Conservation (phyloP, 2,797 vertebrate species). For the Acrocephalus scirpaceus region DNA sequence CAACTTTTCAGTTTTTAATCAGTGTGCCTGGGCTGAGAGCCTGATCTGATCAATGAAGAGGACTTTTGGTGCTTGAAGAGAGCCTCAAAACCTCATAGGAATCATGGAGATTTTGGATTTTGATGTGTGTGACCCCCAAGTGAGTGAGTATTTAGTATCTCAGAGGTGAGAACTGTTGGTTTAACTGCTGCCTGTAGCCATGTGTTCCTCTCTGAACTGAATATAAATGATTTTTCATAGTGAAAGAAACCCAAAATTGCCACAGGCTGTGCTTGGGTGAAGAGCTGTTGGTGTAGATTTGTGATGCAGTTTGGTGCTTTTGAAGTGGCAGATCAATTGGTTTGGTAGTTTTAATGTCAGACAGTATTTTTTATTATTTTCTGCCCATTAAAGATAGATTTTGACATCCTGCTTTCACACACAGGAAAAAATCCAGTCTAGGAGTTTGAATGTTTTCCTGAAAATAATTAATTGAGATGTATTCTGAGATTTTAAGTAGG, state of each 20-base stretch:
- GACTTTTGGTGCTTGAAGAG: background rate
- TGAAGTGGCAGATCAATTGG: background rate
- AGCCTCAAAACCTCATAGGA: background rate
- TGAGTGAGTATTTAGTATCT: background rate
- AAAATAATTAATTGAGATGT: background rate
- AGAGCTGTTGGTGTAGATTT: background rate
- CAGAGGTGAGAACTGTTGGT: background rate
- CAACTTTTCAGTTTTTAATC: background rate
- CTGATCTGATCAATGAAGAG: background rate
- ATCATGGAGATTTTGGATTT: background rate
- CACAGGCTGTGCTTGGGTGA: background rate
- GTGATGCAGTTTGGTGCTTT: background rate
- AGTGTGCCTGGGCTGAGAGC: background rate
- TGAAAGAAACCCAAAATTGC: background rate
- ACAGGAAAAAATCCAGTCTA: background rate
- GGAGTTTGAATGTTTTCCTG: background rate
- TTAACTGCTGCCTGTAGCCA: background rate
- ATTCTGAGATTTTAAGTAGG: background rate
- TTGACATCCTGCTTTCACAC: background rate
- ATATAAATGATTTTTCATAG: background rate
- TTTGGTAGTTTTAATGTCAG: background rate
- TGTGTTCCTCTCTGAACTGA: background rate
- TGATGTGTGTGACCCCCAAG: background rate
- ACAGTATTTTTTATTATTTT: background rate
- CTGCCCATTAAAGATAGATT: background rate